Conservation (phyloP, 2,888 invertebrate species). For the Protonemura montana region DNA sequence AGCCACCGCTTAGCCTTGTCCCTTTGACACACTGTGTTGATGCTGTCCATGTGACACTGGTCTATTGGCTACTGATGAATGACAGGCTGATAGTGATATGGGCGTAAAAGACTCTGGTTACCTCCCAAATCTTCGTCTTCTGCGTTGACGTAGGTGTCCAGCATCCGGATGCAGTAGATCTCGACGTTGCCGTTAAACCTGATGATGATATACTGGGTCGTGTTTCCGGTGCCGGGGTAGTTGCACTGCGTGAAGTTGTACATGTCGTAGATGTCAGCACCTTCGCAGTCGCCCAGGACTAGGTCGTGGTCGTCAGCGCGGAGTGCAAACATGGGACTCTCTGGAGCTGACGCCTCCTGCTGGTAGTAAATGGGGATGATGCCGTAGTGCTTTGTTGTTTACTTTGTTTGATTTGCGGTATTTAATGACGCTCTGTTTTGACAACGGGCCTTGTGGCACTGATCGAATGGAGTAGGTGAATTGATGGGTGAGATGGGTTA, state of each 20-base stretch:
- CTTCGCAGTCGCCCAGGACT: constrained; percentile 17
- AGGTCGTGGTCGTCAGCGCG: constrained; percentile 26
- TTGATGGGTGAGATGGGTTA: too few relatives aligned
- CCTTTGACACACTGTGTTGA: too few relatives aligned
- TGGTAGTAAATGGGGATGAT: too few relatives aligned
- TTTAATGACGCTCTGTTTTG: too few relatives aligned
- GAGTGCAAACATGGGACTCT: not conserved
- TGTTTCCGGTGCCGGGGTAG: not conserved
- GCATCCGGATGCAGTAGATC: constrained; percentile 16
- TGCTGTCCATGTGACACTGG: too few relatives aligned
- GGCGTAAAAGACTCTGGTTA: not conserved
- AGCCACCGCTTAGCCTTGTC: too few relatives aligned
- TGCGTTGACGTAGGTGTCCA: constrained; percentile 14
- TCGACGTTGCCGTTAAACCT: constrained; percentile 18
- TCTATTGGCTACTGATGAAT: too few relatives aligned
- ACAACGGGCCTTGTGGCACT: too few relatives aligned
- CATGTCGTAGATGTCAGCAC: constrained; percentile 33
- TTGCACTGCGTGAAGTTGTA: constrained; percentile 32
- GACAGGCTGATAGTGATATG: too few relatives aligned
- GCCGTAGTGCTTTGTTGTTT: too few relatives aligned
- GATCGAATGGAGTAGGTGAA: too few relatives aligned
- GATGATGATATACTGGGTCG: constrained; percentile 1
- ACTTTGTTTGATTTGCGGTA: too few relatives aligned
- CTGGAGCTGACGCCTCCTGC: not conserved
- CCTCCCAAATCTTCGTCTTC: constrained; percentile 2